Percentiles rank a stretch among this genome's conserved stretches.
Evolutionary conservation across 2,888 invertebrate species (phyloP).

Genomic region (Eurois occulta): DNA sequence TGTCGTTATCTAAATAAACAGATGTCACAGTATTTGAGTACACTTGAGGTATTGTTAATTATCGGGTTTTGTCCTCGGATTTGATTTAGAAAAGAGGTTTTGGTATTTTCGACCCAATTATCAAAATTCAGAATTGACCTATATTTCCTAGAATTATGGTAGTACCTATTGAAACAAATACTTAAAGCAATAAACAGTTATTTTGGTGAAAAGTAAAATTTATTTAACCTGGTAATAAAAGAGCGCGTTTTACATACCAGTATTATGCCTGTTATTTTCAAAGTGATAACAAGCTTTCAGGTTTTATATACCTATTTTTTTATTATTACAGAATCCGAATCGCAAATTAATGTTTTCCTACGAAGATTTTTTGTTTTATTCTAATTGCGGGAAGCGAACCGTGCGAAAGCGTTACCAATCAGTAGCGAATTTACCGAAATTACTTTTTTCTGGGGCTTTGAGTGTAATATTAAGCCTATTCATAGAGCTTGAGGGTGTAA

Average conservation of each 20-base stretch:
- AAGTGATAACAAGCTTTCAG: background rate
- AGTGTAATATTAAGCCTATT: constrained; percentile 3
- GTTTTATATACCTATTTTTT: background rate
- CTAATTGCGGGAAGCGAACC: constrained; percentile 10
- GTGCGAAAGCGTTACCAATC: constrained; percentile 4
- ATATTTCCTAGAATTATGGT: background rate
- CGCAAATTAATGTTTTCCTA: constrained; percentile 32
- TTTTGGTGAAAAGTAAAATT: background rate
- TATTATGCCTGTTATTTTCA: background rate
- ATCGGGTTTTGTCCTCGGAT: background rate
- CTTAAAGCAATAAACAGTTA: background rate
- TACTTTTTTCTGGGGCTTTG: background rate
- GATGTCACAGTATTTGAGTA: background rate
- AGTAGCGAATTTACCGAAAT: constrained; percentile 34
- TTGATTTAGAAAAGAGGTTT: background rate
- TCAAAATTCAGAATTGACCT: background rate
- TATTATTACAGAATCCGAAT: constrained; percentile 1
- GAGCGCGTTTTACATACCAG: background rate
- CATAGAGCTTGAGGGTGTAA: background rate
- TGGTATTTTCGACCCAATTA: background rate
- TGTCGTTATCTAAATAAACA: constrained; percentile 3
- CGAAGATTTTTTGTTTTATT: constrained; percentile 3
- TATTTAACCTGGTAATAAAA: background rate
- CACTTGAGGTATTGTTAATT: background rate
- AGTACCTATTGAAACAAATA: no score